A percentile compares a stretch with the other conserved stretches of the same genome.
These are phyloP conservation scores for Drosophila kepulauana DNA, from an alignment of 1,140 invertebrate species.

Conservation along the genomic window DNA sequence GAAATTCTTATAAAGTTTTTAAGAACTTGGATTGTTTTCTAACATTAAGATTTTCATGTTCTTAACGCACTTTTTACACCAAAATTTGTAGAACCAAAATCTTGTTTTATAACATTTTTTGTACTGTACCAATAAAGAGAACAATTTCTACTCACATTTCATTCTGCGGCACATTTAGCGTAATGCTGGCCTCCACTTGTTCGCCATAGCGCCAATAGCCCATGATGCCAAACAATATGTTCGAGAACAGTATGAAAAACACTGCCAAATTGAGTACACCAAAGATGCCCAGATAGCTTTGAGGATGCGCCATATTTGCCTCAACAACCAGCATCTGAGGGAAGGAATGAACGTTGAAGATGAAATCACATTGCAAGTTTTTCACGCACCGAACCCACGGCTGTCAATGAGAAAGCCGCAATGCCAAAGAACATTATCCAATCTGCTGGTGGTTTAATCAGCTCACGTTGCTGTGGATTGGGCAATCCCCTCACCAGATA, in stretches of 20 bases:
- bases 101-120: no score
- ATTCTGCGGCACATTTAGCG: slow-evolving; percentile 57
- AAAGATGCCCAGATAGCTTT: slow-evolving; percentile 58
- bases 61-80: no score
- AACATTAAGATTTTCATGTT: no score
- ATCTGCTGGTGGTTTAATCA: slow-evolving; percentile 40
- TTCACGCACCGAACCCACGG: slow-evolving; percentile 62
- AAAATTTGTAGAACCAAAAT: no score
- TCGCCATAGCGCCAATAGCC: slow-evolving; percentile 69
- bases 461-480: slow-evolving; percentile 11
- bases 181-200: slow-evolving; percentile 59
- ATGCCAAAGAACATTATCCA: slow-evolving; percentile 67
- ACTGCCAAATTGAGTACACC: slow-evolving; percentile 66
- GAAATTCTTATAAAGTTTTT: no score
- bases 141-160: slow-evolving; percentile 52
- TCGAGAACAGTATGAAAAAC: slow-evolving; percentile 57
- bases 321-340: slow-evolving; percentile 68
- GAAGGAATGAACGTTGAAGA: not conserved
- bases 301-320: slow-evolving; percentile 59
- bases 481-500: slow-evolving; percentile 57
- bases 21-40: no score
- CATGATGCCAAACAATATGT: slow-evolving; percentile 64
- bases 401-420: slow-evolving; percentile 64
- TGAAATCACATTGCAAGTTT: not conserved
- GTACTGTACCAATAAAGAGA: no score